phyloP scores from a whole-genome alignment of 2,888 invertebrate genomes.

The Cotesia congregata region DNA sequence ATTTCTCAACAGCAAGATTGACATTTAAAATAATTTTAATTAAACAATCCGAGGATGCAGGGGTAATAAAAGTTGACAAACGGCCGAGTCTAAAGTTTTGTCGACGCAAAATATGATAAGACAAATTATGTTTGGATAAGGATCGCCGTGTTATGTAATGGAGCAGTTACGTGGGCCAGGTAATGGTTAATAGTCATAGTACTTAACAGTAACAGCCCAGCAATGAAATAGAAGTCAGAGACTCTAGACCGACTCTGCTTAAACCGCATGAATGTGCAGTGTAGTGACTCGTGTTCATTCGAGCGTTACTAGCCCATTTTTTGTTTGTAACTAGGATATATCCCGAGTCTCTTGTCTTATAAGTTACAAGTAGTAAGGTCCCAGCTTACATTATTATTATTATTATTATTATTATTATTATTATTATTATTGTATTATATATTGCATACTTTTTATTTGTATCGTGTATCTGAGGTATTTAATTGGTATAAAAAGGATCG shows the following conservation, averaged over 20 bases:
- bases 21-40: background rate
- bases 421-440: too few relatives aligned
- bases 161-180: slow-evolving; percentile 53
- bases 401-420: too few relatives aligned
- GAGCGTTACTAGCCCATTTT: background rate
- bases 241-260: background rate
- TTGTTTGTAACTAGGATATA: background rate
- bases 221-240: slow-evolving; percentile 8
- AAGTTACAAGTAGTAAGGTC: background rate
- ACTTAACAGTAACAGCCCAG: slow-evolving; percentile 49
- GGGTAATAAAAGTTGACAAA: background rate
- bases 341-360: background rate
- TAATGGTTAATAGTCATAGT: slow-evolving; percentile 51
- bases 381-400: background rate
- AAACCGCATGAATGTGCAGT: background rate
- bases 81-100: background rate
- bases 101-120: slow-evolving; percentile 3
- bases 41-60: background rate
- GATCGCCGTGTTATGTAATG: slow-evolving; percentile 54
- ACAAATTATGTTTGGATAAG: slow-evolving; percentile 32
- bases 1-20: background rate
- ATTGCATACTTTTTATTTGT: too few relatives aligned
- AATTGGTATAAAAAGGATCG: background rate
- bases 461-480: background rate
- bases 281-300: background rate